Evolutionary conservation across 2,113 vertebrate genomes (phyloP), one percentile per base, ranked within the genome.

Genomic region (Brienomyrus longianalis): DNA sequence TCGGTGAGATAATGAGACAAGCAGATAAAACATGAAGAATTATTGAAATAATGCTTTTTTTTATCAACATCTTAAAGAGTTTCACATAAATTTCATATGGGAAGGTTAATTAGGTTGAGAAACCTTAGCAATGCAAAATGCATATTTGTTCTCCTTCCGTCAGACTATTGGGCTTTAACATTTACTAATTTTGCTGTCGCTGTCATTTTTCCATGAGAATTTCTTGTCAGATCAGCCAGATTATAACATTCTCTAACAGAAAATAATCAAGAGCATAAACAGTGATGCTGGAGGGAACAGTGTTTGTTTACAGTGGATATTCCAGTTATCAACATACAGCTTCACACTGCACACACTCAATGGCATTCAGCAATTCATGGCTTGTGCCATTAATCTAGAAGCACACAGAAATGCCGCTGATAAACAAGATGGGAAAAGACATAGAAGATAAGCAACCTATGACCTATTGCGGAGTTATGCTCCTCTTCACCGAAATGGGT

Each of bases 191-290:
- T 84, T 39, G n/a, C 51, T 35, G 35, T 35, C 35, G 31, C 85
- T 27, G 51, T 23, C 85, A 35, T 15, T 86, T 84, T 56, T 87
- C 11, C 27, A 39, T 23, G 51, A 31, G 85, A 56, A 31, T 54
- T 54, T 54, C n/a, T 87, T 87, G 27, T 39, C 51, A 56, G 48
- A 15, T 87, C 51, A 35, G 51, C 85, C 51, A 35, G 15, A 31
- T 31, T 86, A 31, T 50, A 19, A 17, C 51, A 1, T 86, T 56
- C 85, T 27, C 3, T 15, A 86, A 31, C 13, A 35, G 51, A 87
- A 87, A 87, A 87, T 35, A 39, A 54, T 2, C 13, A 87, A 87
- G 31, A 56, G n/a, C 50, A 87, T 56, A 87, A 87, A 87, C 51
- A 87, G 11, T 54, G 51, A 56, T 31, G 85, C 50, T 39, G 85